Evolutionary conservation across 2,797 vertebrate species (phyloP).

Genomic region (Harpagifer antarcticus): DNA sequence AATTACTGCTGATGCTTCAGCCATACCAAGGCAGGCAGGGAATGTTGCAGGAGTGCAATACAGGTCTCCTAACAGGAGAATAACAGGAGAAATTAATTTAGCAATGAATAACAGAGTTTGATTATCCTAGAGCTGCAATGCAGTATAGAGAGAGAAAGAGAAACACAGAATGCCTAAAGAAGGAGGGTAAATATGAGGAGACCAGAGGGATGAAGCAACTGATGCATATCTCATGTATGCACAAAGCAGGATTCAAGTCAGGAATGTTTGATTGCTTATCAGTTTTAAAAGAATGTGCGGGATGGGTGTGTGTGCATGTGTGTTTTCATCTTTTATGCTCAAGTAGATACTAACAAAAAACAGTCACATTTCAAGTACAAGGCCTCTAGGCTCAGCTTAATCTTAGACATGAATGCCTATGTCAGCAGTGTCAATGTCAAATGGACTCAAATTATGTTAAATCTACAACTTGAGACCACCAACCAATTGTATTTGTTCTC

Average conservation of each 20-base stretch:
- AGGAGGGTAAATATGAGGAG: constrained; percentile 26
- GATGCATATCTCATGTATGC: constrained; percentile 55
- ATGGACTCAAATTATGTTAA: constrained; percentile 22
- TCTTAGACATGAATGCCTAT: constrained; percentile 21
- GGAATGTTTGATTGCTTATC: constrained; percentile 74
- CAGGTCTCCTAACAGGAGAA: constrained; percentile 56
- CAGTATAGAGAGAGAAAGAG: constrained; percentile 10
- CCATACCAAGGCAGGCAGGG: constrained; percentile 8
- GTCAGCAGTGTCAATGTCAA: constrained; percentile 15
- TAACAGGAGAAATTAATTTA: constrained; percentile 65
- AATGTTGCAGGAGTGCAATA: constrained; percentile 45
- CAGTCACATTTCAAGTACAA: constrained; percentile 23
- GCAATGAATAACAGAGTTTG: constrained; percentile 53
- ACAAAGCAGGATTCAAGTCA: constrained; percentile 46
- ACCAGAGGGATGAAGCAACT: constrained; percentile 21
- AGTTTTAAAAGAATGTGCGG: constrained; percentile 54
- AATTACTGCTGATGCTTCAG: constrained; percentile 58
- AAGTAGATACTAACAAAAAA: constrained; percentile 22
- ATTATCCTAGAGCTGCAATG: constrained; percentile 51
- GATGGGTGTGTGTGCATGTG: constrained; percentile 21
- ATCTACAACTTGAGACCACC: constrained; percentile 2
- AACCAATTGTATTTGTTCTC: constrained; percentile 6
- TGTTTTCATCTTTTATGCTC: background rate
- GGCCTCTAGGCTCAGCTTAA: background rate
- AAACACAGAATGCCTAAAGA: constrained; percentile 18